Evolutionary conservation across 1,140 invertebrate species (phyloP).

Genomic region (Atta texana): DNA sequence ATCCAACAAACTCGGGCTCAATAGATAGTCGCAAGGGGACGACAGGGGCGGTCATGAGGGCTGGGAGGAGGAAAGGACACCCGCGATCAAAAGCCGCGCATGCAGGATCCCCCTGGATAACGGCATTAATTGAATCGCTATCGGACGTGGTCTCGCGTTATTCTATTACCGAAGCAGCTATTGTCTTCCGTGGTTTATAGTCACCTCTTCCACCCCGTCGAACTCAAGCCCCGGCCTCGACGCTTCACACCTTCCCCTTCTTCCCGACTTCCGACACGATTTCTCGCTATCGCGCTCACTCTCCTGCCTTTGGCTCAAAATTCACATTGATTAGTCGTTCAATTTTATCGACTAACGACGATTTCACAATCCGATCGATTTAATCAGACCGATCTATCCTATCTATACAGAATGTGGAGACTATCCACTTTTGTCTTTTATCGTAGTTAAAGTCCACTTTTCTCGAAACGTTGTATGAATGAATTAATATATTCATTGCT

Average conservation of each 20-base stretch:
- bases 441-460: not conserved
- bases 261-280: constrained; percentile 13
- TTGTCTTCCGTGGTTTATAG: constrained; percentile 84
- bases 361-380: constrained; percentile 29
- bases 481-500: not conserved
- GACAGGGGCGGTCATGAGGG: constrained; percentile 31
- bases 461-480: not conserved
- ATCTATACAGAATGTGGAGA: not conserved
- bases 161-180: constrained; percentile 84
- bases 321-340: constrained; percentile 26
- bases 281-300: not conserved
- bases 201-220: constrained; percentile 72
- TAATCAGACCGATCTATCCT: constrained; percentile 5
- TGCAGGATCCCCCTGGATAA: constrained; percentile 80
- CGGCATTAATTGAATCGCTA: constrained; percentile 84
- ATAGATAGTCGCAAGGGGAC: constrained; percentile 57
- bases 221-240: constrained; percentile 29
- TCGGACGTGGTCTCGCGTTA: constrained; percentile 82
- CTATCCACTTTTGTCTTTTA: not conserved
- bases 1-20: constrained; percentile 74
- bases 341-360: constrained; percentile 39
- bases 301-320: not conserved
- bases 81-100: constrained; percentile 80
- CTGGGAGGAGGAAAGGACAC: constrained; percentile 11
- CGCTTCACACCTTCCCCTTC: constrained; percentile 26